Evolutionary conservation across 2,888 invertebrate genomes (phyloP), one percentile per base, ranked within the genome.

Genomic region (Agriopis leucophaearia): DNA sequence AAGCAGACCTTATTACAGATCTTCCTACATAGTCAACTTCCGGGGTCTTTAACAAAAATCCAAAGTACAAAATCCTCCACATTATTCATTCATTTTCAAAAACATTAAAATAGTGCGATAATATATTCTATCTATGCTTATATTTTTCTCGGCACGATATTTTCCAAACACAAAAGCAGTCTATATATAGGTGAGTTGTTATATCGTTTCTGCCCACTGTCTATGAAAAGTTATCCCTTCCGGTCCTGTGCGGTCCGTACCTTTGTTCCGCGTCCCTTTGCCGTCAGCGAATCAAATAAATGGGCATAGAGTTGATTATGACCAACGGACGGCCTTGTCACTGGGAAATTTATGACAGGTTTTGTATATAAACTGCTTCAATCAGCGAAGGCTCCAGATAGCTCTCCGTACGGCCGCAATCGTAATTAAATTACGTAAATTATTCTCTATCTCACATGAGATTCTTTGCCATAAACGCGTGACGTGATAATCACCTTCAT

Each of bases 141-240:
- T 56, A 57, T 45, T 35, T 54, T 44, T 42, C 18, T 36, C n/a
- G 15, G 9, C 8, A 35, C 57, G 35, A 55, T 57, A 45, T 57
- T 12, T 56, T 16, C 18, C 56, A 35, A 50, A 50, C 64, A 64
- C 64, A 64, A 64, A 42, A 44, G 56, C 42, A 59, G 38, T 8
- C 16, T 45, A 9, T 35, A 40, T 58, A 58, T 27, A 59, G 45
- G 4, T 8, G 7, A 13, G 48, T 45, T 16, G 52, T 42, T 51
- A 65, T 62, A 66, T 64, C 63, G 27, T 40, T n/a, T 56, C 59
- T 45, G 57, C 15, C 52, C 59, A 58, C 35, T 59, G 62, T 63
- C 68, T 60, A 60, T 68, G 64, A 64, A 68, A 63, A 59, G 63
- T 50, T 55, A 68, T 68, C 68, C 68, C 50, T 68, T 68, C 68